These are phyloP conservation scores for Ptilodon capucinus DNA, from an alignment of 2,888 invertebrate genomes.

Conservation along the genomic window DNA sequence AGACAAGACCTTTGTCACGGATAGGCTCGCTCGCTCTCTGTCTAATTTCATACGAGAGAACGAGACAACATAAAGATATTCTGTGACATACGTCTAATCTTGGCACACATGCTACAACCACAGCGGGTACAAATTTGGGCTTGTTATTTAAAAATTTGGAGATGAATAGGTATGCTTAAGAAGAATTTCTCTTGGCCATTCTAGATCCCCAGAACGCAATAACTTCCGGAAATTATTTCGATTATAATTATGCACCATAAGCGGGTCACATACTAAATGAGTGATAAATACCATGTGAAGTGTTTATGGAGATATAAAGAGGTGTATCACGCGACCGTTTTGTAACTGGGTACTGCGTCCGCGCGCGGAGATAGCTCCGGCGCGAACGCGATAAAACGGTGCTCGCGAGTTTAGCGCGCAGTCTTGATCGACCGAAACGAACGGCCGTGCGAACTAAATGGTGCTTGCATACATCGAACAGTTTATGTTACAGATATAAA, in stretches of 20 bases:
- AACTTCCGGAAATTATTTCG: conserved; percentile 13
- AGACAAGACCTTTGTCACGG: too few species aligned
- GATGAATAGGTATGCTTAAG: too few species aligned
- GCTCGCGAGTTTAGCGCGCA: conserved; percentile 50
- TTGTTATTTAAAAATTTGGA: too few species aligned
- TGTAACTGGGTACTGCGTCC: conserved; percentile 38
- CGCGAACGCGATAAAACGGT: conserved; percentile 60
- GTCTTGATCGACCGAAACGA: conserved; percentile 58
- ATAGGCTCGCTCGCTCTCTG: too few species aligned
- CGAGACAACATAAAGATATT: too few species aligned
- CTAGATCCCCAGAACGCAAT: too few species aligned
- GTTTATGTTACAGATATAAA: not conserved
- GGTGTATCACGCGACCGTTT: conserved; percentile 44
- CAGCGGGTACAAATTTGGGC: too few species aligned
- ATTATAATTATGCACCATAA: conserved; percentile 35
- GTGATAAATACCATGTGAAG: conserved; percentile 50
- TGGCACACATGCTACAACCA: too few species aligned
- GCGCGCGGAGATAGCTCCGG: conserved; percentile 47
- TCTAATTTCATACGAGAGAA: too few species aligned
- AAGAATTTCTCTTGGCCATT: too few species aligned
- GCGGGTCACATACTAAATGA: conserved; percentile 40
- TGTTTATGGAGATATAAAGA: conserved; percentile 51
- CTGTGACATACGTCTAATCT: too few species aligned
- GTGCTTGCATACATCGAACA: conserved; percentile 28
- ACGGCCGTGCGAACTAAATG: conserved; percentile 32